Conservation (phyloP, 2,888 invertebrate species). For the Eristalis pertinax region DNA sequence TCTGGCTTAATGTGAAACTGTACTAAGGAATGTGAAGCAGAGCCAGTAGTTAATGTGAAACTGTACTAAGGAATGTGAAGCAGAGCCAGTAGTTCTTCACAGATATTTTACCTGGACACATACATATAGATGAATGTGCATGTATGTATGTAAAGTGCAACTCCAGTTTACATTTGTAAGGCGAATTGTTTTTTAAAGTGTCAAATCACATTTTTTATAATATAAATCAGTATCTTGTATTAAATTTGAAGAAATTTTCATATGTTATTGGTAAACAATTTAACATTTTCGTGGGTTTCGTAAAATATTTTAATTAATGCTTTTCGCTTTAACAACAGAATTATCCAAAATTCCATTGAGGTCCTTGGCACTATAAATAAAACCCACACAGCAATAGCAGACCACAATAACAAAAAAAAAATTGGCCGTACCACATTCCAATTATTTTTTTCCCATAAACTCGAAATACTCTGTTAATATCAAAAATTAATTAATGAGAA, state of each 20-base stretch:
- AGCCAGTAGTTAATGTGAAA: constrained; percentile 44
- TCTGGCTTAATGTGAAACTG: constrained; percentile 19
- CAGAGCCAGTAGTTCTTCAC: constrained; percentile 43
- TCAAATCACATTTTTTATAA: constrained; percentile 50
- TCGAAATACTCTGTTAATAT: not conserved
- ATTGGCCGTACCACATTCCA: constrained; percentile 55
- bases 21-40: constrained; percentile 67
- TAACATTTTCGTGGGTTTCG: not conserved
- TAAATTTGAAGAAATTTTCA: not conserved
- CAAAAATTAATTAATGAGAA: not conserved
- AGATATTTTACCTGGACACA: constrained; percentile 34
- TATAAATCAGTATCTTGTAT: not conserved
- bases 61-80: constrained; percentile 66
- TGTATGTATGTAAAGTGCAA: not conserved
- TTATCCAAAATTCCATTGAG: constrained; percentile 48
- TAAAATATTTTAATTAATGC: not conserved
- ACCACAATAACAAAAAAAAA: constrained; percentile 61
- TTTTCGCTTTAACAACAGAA: constrained; percentile 2
- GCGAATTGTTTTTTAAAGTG: constrained; percentile 50
- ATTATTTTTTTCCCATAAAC: constrained; percentile 24
- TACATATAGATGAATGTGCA: not conserved
- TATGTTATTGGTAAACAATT: not conserved
- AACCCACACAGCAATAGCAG: constrained; percentile 64
- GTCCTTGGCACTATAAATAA: constrained; percentile 48
- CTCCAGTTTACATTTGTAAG: constrained; percentile 61